Evolutionary conservation across 2,888 invertebrate genomes (phyloP).

Genomic region (Rhorus exstirpatorius): DNA sequence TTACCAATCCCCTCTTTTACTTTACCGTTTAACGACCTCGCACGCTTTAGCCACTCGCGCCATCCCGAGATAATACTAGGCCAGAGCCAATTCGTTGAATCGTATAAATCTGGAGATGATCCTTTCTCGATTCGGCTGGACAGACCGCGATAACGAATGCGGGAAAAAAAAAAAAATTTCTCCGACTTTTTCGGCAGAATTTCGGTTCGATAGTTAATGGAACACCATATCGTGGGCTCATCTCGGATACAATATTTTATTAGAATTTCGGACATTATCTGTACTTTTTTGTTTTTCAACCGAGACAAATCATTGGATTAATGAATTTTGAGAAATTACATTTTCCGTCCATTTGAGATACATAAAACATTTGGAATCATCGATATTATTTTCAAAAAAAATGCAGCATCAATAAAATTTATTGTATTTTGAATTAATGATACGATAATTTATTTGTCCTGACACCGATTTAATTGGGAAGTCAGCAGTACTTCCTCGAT

Average conservation of each 20-base stretch:
- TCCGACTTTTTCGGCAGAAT: too few species aligned
- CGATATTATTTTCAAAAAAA: too few species aligned
- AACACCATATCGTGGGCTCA: neutral
- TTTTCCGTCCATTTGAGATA: too few species aligned
- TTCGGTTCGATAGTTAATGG: neutral
- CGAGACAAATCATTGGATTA: too few species aligned
- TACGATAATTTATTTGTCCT: too few species aligned
- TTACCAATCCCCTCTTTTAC: slow-evolving; percentile 62
- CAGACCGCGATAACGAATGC: slow-evolving; percentile 23
- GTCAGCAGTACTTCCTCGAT: too few species aligned
- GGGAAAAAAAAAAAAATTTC: neutral
- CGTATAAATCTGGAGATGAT: slow-evolving; percentile 56
- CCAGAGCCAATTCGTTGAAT: slow-evolving; percentile 59
- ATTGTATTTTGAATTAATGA: too few species aligned
- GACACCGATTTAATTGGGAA: too few species aligned
- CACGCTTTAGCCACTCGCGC: slow-evolving; percentile 18
- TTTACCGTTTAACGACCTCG: slow-evolving; percentile 78
- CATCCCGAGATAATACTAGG: slow-evolving; percentile 75
- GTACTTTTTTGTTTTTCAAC: neutral
- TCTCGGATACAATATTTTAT: slow-evolving; percentile 11
- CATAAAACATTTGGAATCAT: too few species aligned
- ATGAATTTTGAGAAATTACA: too few species aligned
- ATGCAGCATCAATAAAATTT: too few species aligned
- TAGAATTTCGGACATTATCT: neutral
- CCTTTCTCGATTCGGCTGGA: slow-evolving; percentile 29